Evolutionary conservation across 1,140 invertebrate genomes (phyloP).

Genomic region (Berghia stephanieae): DNA sequence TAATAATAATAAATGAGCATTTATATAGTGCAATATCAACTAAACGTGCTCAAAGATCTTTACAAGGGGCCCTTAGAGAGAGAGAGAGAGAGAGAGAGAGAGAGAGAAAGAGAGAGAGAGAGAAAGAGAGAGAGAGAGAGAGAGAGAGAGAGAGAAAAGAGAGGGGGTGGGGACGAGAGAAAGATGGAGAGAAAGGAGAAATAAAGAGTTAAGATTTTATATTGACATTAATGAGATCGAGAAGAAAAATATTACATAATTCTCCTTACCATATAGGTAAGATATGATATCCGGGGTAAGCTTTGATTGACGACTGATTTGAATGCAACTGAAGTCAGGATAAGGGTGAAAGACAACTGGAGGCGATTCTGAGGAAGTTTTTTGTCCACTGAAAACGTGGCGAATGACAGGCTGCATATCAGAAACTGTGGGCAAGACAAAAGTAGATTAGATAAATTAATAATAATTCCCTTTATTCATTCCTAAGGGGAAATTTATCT

Average conservation of each 20-base stretch:
- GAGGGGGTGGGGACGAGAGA: background rate
- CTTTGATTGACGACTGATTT: constrained; percentile 67
- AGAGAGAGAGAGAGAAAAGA: background rate
- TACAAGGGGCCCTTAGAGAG: background rate
- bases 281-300: constrained; percentile 64
- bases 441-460: too few relatives aligned
- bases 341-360: constrained; percentile 59
- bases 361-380: constrained; percentile 62
- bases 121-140: constrained; percentile 18
- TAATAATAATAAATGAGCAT: too few relatives aligned
- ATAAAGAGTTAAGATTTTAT: background rate
- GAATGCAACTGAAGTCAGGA: constrained; percentile 62
- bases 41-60: too few relatives aligned
- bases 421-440: constrained; percentile 50
- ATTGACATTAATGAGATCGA: background rate
- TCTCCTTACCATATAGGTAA: constrained; percentile 64
- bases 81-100: background rate
- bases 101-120: constrained; percentile 20
- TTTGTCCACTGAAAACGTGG: constrained; percentile 66
- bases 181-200: background rate
- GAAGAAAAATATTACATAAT: background rate
- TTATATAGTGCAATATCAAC: too few relatives aligned
- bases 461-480: too few relatives aligned
- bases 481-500: too few relatives aligned
- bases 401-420: constrained; percentile 65